Conservation (phyloP, 2,113 vertebrate genomes). For the Polypterus bichir region DNA sequence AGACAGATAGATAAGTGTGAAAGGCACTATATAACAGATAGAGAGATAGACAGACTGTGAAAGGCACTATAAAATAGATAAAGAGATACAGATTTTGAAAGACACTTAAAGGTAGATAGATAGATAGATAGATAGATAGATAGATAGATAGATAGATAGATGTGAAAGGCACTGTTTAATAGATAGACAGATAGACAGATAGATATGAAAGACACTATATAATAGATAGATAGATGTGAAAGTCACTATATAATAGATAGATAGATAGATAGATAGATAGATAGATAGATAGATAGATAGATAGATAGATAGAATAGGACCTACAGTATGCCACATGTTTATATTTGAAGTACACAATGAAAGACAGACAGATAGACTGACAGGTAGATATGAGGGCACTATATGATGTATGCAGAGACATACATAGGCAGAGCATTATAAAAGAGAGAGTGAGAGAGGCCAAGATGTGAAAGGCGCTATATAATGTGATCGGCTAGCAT, state of each 20-base stretch:
- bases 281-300: neutral
- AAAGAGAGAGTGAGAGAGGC: too few relatives aligned
- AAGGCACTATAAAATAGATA: neutral
- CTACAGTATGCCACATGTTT: neutral
- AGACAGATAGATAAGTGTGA: too few relatives aligned
- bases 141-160: conserved; percentile 3
- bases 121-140: conserved; percentile 27
- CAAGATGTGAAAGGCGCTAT: too few relatives aligned
- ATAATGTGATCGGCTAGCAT: too few relatives aligned
- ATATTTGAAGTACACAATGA: too few relatives aligned
- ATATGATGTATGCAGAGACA: too few relatives aligned
- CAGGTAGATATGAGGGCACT: too few relatives aligned
- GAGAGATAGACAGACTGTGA: too few relatives aligned
- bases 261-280: conserved; percentile 32
- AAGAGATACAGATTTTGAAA: neutral
- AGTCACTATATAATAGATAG: conserved; percentile 34
- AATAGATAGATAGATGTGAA: conserved; percentile 24
- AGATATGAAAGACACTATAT: conserved; percentile 29
- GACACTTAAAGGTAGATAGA: neutral
- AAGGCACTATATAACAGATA: too few relatives aligned
- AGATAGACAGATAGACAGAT: neutral
- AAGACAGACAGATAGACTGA: too few relatives aligned
- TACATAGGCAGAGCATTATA: too few relatives aligned
- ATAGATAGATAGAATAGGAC: neutral
- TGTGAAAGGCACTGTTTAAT: neutral